Conservation (phyloP, 2,888 invertebrate species). For the Anodontia alba region DNA sequence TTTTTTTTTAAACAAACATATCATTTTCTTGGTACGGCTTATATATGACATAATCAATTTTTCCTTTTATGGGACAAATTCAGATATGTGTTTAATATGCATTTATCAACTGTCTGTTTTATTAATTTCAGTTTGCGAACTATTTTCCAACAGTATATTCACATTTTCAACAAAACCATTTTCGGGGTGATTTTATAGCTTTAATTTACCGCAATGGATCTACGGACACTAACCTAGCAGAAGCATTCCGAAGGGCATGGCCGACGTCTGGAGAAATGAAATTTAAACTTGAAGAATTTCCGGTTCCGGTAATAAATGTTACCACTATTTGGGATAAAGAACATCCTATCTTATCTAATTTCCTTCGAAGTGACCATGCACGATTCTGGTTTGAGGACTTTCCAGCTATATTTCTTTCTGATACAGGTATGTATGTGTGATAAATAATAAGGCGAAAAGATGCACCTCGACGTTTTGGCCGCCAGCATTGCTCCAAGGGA, state of each 20-base stretch:
- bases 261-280: neutral
- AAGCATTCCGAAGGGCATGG: constrained; percentile 12
- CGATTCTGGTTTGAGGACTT: constrained; percentile 31
- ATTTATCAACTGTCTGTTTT: too few relatives aligned
- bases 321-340: neutral
- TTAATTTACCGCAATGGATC: constrained; percentile 23
- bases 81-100: too few relatives aligned
- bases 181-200: constrained; percentile 43
- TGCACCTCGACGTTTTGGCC: too few relatives aligned
- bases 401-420: constrained; percentile 40
- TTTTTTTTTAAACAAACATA: too few relatives aligned
- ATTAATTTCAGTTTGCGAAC: neutral
- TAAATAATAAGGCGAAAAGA: too few relatives aligned
- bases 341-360: neutral
- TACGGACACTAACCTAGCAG: neutral
- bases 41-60: too few relatives aligned
- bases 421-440: constrained; percentile 25
- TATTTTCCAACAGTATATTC: constrained; percentile 30
- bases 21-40: too few relatives aligned
- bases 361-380: constrained; percentile 44
- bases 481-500: too few relatives aligned
- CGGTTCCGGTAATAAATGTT: neutral
- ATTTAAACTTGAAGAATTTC: constrained; percentile 23
- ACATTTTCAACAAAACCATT: constrained; percentile 25
- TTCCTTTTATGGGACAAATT: too few relatives aligned